A percentile compares a stretch with the other conserved stretches of the same genome.
These are phyloP conservation scores for Gerris buenoi DNA, from an alignment of 1,140 invertebrate genomes.

Conservation along the genomic window DNA sequence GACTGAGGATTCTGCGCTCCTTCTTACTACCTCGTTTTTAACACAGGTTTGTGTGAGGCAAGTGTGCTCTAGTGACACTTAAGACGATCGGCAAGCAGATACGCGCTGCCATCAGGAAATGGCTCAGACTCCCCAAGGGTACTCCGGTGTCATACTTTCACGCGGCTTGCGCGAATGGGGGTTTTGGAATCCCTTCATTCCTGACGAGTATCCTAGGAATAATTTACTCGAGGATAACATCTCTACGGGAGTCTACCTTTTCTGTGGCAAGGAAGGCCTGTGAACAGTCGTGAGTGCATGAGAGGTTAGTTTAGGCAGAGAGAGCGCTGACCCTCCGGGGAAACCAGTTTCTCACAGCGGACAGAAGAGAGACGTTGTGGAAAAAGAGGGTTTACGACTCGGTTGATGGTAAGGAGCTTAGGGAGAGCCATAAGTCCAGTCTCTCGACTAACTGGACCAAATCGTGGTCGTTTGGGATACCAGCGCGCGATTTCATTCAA, in stretches of 20 bases:
- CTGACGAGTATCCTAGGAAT: no score
- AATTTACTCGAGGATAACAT: neutral
- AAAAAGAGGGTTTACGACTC: neutral
- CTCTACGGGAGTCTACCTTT: neutral
- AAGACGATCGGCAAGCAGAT: slow-evolving; percentile 18
- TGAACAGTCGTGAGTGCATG: neutral
- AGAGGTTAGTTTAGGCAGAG: neutral
- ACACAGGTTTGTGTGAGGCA: slow-evolving; percentile 23
- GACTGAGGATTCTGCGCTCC: slow-evolving; percentile 9
- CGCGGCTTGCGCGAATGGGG: slow-evolving; percentile 23
- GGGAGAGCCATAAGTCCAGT: neutral
- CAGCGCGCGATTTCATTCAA: slow-evolving; percentile 20
- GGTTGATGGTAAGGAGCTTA: neutral
- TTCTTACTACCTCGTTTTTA: slow-evolving; percentile 24
- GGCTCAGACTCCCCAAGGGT: no score
- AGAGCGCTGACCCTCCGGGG: neutral
- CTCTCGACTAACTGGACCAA: neutral
- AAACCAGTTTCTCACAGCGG: no score
- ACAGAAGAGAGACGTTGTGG: neutral
- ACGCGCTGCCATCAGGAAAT: slow-evolving; percentile 26
- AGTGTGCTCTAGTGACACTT: slow-evolving; percentile 18
- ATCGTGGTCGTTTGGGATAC: neutral
- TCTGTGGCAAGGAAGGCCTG: neutral
- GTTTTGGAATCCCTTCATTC: slow-evolving; percentile 19
- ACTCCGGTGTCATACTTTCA: slow-evolving; percentile 26